Evolutionary conservation across 2,113 vertebrate genomes (phyloP).

Genomic region (Gambusia holbrooki): DNA sequence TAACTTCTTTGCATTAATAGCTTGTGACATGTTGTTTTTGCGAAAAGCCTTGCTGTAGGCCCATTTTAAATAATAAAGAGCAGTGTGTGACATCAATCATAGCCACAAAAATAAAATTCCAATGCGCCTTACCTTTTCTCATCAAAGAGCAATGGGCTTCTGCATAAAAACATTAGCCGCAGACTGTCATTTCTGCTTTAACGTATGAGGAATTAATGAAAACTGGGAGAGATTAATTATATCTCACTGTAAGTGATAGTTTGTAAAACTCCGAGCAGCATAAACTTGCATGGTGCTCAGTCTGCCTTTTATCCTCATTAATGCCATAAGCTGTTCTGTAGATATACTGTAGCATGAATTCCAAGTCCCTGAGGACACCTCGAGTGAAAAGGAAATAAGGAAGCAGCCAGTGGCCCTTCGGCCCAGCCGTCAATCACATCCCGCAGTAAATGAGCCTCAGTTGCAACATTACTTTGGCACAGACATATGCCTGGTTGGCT

Average conservation of each 20-base stretch:
- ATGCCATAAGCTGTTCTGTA: conserved; percentile 62
- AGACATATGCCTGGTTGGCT: conserved; percentile 61
- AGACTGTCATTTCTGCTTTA: conserved; percentile 12
- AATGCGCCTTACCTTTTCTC: not conserved
- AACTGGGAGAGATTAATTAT: conserved; percentile 10
- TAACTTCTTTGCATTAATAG: conserved; percentile 53
- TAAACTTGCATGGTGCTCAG: conserved; percentile 26
- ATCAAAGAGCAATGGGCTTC: conserved; percentile 4
- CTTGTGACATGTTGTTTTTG: conserved; percentile 58
- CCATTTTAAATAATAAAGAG: conserved; percentile 45
- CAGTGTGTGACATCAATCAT: conserved; percentile 24
- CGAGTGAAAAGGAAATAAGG: conserved; percentile 65
- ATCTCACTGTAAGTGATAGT: conserved; percentile 18
- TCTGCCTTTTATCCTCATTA: conserved; percentile 63
- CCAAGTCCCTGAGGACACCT: conserved; percentile 68
- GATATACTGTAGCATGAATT: conserved; percentile 67
- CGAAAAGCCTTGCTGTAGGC: conserved; percentile 32
- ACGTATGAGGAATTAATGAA: conserved; percentile 5
- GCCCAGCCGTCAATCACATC: conserved; percentile 77
- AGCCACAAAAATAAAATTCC: conserved; percentile 7
- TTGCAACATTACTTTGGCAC: conserved; percentile 55
- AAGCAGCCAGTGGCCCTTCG: conserved; percentile 67
- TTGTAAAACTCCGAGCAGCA: conserved; percentile 35
- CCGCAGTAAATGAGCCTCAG: conserved; percentile 56
- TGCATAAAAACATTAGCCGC: conserved; percentile 14